Evolutionary conservation across 2,888 invertebrate genomes (phyloP).

Genomic region (Trichopria drosophilae): DNA sequence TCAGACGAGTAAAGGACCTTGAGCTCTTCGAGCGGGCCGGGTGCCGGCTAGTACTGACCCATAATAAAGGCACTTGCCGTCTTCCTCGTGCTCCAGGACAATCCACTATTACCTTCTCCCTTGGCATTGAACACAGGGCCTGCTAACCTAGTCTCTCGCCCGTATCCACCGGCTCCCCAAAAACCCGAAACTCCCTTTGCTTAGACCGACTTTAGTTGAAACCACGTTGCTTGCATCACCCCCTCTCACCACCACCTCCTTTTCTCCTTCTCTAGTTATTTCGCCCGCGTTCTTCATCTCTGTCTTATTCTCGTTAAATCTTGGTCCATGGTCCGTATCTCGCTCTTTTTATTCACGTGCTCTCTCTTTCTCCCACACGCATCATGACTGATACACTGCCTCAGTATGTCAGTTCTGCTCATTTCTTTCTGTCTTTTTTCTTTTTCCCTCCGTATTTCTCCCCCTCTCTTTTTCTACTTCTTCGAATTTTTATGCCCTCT

Average conservation of each 20-base stretch:
- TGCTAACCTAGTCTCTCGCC: constrained; percentile 53
- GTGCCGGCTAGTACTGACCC: constrained; percentile 56
- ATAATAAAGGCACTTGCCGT: constrained; percentile 58
- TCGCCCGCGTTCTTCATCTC: constrained; percentile 26
- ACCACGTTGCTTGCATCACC: constrained; percentile 31
- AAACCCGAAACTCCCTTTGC: constrained; percentile 46
- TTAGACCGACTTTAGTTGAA: constrained; percentile 41
- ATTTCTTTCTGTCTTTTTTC: not conserved
- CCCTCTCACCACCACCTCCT: constrained; percentile 22
- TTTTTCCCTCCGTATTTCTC: constrained; percentile 17
- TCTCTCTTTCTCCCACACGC: constrained; percentile 5
- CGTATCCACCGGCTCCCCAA: constrained; percentile 38
- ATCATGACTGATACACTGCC: not conserved
- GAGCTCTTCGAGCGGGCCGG: constrained; percentile 51
- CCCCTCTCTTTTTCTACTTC: constrained; percentile 19
- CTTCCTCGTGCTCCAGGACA: constrained; percentile 50
- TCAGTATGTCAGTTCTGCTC: not conserved
- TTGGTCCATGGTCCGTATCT: constrained; percentile 5
- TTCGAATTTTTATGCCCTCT: constrained; percentile 11
- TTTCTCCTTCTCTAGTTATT: constrained; percentile 26
- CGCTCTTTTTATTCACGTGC: constrained; percentile 17
- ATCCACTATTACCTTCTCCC: constrained; percentile 47
- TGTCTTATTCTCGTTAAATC: constrained; percentile 14
- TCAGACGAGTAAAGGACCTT: constrained; percentile 49
- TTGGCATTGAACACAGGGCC: constrained; percentile 45